phyloP scores from a whole-genome alignment of 1,140 invertebrate genomes.

The Telenomus remus region DNA sequence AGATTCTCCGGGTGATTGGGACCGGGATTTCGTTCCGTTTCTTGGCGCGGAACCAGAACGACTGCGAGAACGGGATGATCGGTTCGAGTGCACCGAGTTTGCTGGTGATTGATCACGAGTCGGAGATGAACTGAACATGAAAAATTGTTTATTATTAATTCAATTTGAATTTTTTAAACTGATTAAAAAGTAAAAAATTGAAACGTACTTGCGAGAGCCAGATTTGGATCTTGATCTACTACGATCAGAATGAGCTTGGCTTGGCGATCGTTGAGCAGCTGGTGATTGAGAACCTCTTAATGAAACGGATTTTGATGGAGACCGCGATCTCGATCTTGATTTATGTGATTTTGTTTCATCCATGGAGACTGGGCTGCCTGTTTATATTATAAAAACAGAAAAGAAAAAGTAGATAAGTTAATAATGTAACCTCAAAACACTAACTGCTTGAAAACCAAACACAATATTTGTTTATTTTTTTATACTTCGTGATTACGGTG shows the following conservation, averaged over 20 bases:
- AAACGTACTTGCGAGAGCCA: constrained; percentile 15
- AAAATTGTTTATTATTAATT: neutral
- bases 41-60: neutral
- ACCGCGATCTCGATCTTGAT: constrained; percentile 13
- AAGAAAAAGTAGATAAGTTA: no score
- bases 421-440: no score
- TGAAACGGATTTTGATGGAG: constrained; percentile 6
- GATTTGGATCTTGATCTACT: constrained; percentile 21
- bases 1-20: constrained; percentile 10
- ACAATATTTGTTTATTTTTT: no score
- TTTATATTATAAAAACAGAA: no score
- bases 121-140: constrained; percentile 17
- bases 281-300: constrained; percentile 11
- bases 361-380: no score
- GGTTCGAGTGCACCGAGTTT: neutral
- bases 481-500: no score
- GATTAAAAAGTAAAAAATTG: neutral
- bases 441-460: no score
- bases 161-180: neutral
- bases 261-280: constrained; percentile 6
- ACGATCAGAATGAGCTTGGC: constrained; percentile 6
- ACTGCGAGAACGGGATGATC: no score
- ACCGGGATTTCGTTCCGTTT: constrained; percentile 6
- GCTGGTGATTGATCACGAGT: neutral
- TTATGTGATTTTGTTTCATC: constrained; percentile 2